A percentile compares a stretch with the other conserved stretches of the same genome.
phyloP scores from a whole-genome alignment of 2,113 vertebrate genomes.

The Rhea pennata region DNA sequence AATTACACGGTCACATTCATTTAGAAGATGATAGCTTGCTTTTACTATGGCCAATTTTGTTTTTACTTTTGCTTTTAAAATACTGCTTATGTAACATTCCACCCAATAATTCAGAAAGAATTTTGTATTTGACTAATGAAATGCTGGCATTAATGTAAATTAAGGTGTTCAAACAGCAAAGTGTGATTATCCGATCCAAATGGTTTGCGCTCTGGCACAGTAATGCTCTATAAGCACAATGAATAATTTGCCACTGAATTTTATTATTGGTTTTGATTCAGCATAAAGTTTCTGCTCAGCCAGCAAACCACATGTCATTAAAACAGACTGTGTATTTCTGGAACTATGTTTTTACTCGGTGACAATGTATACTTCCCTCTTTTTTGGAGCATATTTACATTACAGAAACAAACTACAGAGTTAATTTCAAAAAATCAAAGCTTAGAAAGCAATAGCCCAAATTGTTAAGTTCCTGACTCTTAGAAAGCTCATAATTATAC shows the following conservation, averaged over 20 bases:
- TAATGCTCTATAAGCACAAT: not conserved
- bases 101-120: slow-evolving; percentile 2
- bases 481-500: not conserved
- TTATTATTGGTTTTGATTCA: slow-evolving; percentile 19
- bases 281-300: slow-evolving; percentile 14
- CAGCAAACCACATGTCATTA: slow-evolving; percentile 19
- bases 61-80: slow-evolving; percentile 40
- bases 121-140: slow-evolving; percentile 23
- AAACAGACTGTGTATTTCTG: not conserved
- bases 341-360: slow-evolving; percentile 6
- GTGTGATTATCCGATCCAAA: slow-evolving; percentile 3
- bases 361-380: not conserved
- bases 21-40: not conserved
- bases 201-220: not conserved
- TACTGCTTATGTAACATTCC: slow-evolving; percentile 22
- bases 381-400: not conserved
- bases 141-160: slow-evolving; percentile 27
- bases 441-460: not conserved
- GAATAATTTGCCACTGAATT: slow-evolving; percentile 38
- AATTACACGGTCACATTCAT: slow-evolving; percentile 6
- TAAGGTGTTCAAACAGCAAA: not conserved
- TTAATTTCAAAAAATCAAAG: not conserved
- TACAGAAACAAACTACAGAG: not conserved
- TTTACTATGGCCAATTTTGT: not conserved
- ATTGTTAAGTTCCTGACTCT: not conserved